Percentiles rank a stretch among this genome's conserved stretches.
Evolutionary conservation across 2,797 vertebrate species (phyloP).

Genomic region (Ciconia nigra): DNA sequence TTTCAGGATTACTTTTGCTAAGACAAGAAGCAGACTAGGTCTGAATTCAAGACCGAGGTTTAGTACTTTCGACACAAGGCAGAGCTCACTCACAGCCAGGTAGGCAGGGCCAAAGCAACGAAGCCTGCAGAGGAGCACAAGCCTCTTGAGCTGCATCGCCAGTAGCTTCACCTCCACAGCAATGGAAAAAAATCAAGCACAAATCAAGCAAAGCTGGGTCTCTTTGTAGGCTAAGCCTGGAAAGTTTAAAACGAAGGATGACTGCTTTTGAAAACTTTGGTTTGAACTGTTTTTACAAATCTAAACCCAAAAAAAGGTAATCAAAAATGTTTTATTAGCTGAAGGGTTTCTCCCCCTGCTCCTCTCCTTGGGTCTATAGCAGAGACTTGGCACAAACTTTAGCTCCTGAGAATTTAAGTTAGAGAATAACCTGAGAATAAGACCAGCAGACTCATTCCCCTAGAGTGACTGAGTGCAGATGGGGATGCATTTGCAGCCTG

Average conservation of each 20-base stretch:
- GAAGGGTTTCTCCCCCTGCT: not conserved
- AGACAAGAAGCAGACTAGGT: not conserved
- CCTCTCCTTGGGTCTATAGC: not conserved
- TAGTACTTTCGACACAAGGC: not conserved
- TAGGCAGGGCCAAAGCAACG: fast-evolving
- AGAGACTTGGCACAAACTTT: not conserved
- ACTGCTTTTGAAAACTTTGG: not conserved
- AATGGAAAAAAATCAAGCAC: not conserved
- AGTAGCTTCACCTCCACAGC: fast-evolving
- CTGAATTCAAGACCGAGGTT: not conserved
- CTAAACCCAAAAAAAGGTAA: not conserved
- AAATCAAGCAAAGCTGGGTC: not conserved
- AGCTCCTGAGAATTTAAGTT: not conserved
- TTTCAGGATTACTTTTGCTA: not conserved
- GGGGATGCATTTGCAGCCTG: fast-evolving
- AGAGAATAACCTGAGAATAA: not conserved
- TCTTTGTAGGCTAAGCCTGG: not conserved
- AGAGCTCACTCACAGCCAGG: not conserved
- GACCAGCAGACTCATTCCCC: not conserved
- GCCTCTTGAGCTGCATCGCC: not conserved
- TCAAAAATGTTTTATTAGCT: not conserved
- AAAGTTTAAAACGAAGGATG: not conserved
- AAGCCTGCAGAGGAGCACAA: not conserved
- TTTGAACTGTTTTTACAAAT: not conserved
- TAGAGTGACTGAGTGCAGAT: fast-evolving